Conservation (phyloP, 1,140 invertebrate genomes). For the Trichogramma pretiosum region DNA sequence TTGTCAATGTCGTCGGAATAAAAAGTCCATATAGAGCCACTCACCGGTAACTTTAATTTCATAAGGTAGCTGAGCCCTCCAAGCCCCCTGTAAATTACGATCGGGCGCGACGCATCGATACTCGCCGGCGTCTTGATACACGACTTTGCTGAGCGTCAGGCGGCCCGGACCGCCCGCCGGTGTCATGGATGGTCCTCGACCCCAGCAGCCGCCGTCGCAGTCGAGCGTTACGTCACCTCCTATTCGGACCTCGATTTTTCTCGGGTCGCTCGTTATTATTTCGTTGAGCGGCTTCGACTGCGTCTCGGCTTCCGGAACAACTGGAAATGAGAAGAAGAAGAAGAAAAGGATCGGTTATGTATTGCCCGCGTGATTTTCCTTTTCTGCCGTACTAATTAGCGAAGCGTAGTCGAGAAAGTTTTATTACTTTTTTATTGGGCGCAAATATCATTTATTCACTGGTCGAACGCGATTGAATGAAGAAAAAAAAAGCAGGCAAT, state of each 20-base stretch:
- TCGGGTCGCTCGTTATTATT: slow-evolving; percentile 48
- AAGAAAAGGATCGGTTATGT: too few species aligned
- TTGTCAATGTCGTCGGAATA: too few species aligned
- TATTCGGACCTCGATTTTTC: slow-evolving; percentile 66
- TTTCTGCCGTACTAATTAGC: too few species aligned
- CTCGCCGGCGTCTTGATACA: slow-evolving; percentile 69
- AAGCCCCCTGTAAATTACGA: slow-evolving; percentile 45
- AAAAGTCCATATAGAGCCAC: too few species aligned
- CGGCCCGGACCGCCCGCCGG: slow-evolving; percentile 52
- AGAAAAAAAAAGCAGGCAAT: too few species aligned
- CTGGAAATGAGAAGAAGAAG: too few species aligned
- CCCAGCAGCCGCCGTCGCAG: slow-evolving; percentile 61
- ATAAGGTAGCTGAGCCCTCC: slow-evolving; percentile 45
- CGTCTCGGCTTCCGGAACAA: slow-evolving; percentile 51
- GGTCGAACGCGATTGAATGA: too few species aligned
- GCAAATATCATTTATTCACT: too few species aligned
- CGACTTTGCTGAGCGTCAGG: slow-evolving; percentile 56
- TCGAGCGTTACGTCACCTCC: slow-evolving; percentile 76
- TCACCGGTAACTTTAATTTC: slow-evolving; percentile 51
- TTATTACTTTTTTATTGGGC: too few species aligned
- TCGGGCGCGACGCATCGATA: slow-evolving; percentile 63
- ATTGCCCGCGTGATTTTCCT: too few species aligned
- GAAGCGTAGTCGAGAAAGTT: too few species aligned
- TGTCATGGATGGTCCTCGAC: slow-evolving; percentile 53
- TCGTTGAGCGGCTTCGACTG: slow-evolving; percentile 43